A percentile compares a stretch with the other conserved stretches of the same genome.
Conservation (phyloP, 2,113 vertebrate species). For the Chamaetylas fuelleborni region DNA sequence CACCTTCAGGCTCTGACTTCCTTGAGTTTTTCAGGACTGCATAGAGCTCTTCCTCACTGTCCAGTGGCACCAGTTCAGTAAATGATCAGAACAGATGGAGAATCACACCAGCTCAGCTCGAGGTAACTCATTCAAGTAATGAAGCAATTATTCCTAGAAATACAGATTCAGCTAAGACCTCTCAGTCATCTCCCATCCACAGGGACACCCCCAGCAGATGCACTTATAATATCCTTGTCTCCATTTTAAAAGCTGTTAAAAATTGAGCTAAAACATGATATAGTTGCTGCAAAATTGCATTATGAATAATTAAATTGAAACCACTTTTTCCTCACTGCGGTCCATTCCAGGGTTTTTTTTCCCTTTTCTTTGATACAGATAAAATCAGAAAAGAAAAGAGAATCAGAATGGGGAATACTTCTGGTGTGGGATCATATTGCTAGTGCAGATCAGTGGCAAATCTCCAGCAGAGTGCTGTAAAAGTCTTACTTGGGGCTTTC, state of each 20-base stretch:
- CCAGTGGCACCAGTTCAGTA: slow-evolving; percentile 47
- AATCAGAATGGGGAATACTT: background rate
- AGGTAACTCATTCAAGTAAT: slow-evolving; percentile 58
- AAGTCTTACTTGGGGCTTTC: slow-evolving; percentile 36
- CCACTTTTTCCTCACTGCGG: background rate
- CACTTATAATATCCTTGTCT: background rate
- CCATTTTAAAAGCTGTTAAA: slow-evolving; percentile 47
- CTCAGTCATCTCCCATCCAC: background rate
- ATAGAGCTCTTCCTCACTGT: background rate
- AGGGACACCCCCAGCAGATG: background rate
- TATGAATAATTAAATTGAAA: slow-evolving; percentile 59
- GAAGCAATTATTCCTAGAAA: slow-evolving; percentile 65
- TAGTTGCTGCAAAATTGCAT: slow-evolving; percentile 48
- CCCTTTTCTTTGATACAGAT: slow-evolving; percentile 13
- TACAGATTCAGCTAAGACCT: slow-evolving; percentile 21
- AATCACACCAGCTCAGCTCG: slow-evolving; percentile 28
- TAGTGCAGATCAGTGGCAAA: background rate
- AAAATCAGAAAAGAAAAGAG: background rate
- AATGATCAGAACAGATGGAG: slow-evolving; percentile 61
- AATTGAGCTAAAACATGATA: slow-evolving; percentile 40
- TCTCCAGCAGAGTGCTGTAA: slow-evolving; percentile 29
- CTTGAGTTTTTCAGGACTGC: background rate
- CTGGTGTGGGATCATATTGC: background rate
- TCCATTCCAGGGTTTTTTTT: background rate
- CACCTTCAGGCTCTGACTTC: background rate